Base-by-base conservation (phyloP, 2,888 invertebrate genomes). In the Cepaea hortensis region DNA sequence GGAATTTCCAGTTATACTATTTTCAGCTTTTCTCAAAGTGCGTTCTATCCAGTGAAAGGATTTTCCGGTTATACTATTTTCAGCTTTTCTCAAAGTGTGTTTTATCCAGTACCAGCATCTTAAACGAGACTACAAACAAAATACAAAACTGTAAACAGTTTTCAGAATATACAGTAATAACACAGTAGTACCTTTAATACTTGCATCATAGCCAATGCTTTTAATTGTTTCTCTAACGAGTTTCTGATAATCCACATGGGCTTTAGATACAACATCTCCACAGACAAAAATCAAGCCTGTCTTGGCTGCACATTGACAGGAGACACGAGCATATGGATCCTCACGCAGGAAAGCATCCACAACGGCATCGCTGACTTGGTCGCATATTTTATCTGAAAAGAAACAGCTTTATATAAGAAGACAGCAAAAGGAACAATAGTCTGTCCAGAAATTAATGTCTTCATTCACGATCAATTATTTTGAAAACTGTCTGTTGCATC, bases 181-280 rank as follows among this genome's bases (percentile, higher is more conserved):
- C 5, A 15, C 61, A 6, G 5, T 20, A 79, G 23, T 84, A 91
- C 92, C 93, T 89, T 93, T 93, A 11, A 85, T 87, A 9, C 92
- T 92, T 76, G 89, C 98, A 94, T 99, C 99, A 95, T 99, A 99
- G 86, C 99, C 99, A 95, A 99, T 99, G 94, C 98, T 97, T 94
- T 97, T 97, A 85, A 99, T 97, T 6, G 99, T 98, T 90, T 98
- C 98, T 90, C 99, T 96, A 82, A 99, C 98, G 90, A 99, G 97
- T 95, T 97, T 97, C 95, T 99, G 99, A 94, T 99, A 99, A 94
- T 99, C 99, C 88, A 99, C 97, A 90, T 97, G 96, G 46, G 99
- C 99, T 95, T 98, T 98, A 13, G 99, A 98, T 90, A 98, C 98
- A 91, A 99, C 99, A 96, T 99, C 99, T 87, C 99, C 99, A 94